These are phyloP conservation scores for Anniella stebbinsi DNA, from an alignment of 2,797 vertebrate species.

Conservation along the genomic window DNA sequence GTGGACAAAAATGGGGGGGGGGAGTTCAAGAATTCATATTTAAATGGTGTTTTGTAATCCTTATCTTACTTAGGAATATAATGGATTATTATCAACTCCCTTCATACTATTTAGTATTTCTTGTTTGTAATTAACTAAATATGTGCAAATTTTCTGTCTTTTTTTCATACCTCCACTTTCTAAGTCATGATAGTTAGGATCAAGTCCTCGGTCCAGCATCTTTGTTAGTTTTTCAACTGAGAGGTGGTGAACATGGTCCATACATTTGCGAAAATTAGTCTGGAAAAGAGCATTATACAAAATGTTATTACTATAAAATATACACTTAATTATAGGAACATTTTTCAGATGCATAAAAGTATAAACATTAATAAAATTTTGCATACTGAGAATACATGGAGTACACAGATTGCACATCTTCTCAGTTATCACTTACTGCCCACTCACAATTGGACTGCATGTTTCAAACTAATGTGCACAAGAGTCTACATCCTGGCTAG, in stretches of 20 bases:
- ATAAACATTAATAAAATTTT: background rate
- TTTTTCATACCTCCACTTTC: constrained; percentile 89
- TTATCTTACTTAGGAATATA: background rate
- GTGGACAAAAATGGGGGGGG: constrained; percentile 32
- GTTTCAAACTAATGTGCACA: background rate
- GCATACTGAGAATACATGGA: background rate
- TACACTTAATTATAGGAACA: constrained; percentile 6
- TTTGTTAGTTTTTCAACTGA: constrained; percentile 91
- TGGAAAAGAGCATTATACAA: constrained; percentile 65
- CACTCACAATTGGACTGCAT: background rate
- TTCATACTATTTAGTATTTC: background rate
- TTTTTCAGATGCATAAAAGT: background rate
- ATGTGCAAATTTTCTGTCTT: background rate
- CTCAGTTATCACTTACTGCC: background rate
- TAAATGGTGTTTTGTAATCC: constrained; percentile 4
- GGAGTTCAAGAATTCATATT: background rate
- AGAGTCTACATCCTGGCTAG: background rate
- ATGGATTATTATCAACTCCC: background rate
- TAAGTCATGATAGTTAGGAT: constrained; percentile 94
- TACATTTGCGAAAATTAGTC: constrained; percentile 92
- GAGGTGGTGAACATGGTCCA: constrained; percentile 91
- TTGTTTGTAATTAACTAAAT: constrained; percentile 19
- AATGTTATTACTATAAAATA: background rate
- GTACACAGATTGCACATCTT: background rate
- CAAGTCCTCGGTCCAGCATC: constrained; percentile 92